Evolutionary conservation across 2,888 invertebrate species (phyloP), one percentile per base, ranked within the genome.

Genomic region (Boloria selene): DNA sequence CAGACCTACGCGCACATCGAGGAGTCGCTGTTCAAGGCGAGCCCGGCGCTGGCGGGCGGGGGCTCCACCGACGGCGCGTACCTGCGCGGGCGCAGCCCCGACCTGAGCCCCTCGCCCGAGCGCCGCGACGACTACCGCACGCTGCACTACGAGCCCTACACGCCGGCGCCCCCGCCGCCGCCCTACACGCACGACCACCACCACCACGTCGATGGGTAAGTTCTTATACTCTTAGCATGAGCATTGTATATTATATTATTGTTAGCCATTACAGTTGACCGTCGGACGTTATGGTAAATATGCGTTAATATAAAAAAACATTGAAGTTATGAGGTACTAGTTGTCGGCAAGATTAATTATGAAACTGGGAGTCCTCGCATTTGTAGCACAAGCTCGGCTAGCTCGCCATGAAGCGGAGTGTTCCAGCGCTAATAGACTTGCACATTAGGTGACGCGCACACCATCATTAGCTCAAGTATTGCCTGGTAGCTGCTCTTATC

Each of bases 1-100:
- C 88, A 87, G 83, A 72, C 85, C 75, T 88, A 89, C 85, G 83
- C 83, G 83, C 87, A 88, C 86, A 69, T 74, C 65, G 75, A 75
- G 62, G 75, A 75, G 70, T 66, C 74, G 71, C 73, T 76, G 65
- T 75, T 75, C 71, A 75, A 73, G 74, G 76, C 77, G 68, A 76
- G 72, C 70, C 74, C 72, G 71, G 17, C 51, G n/a, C 6, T 50
- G 51, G 31, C 51, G 31, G 68, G 71, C 75, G 74, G 76, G 71
- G 81, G 81, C 77, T 80, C 81, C 65, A 81, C 85, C 60, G 87
- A 84, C 80, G 86, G 82, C 74, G 80, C 77, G 50, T 85, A 83
- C 83, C 79, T 84, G 79, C 86, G 85, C 72, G 80, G 81, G 56
- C 83, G 85, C 79, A 80, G 83, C 81, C 85, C 86, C 77, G 84